A percentile compares a stretch with the other conserved stretches of the same genome.
Evolutionary conservation across 2,888 invertebrate species (phyloP).

Genomic region (Nomada fucata): DNA sequence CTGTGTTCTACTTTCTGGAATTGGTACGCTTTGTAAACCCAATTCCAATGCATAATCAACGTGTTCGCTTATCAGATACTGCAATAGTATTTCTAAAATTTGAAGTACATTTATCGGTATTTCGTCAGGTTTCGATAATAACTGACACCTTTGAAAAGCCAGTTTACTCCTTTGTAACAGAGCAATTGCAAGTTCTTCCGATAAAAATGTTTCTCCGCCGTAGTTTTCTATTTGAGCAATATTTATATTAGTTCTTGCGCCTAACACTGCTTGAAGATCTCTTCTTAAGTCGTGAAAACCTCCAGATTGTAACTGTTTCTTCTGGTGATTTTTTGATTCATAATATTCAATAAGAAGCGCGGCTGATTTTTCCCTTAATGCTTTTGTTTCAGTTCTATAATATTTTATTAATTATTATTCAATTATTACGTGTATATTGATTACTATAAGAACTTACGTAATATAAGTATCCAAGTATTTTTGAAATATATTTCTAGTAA

Average conservation of each 20-base stretch:
- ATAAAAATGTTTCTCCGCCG: constrained; percentile 98
- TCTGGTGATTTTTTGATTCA: constrained; percentile 96
- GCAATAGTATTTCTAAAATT: constrained; percentile 93
- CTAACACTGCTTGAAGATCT: constrained; percentile 97
- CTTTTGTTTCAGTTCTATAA: constrained; percentile 89
- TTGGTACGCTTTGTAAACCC: constrained; percentile 94
- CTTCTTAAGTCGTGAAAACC: constrained; percentile 97
- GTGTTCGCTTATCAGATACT: constrained; percentile 95
- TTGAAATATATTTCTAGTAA: constrained; percentile 92
- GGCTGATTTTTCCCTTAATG: constrained; percentile 91
- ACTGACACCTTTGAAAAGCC: constrained; percentile 94
- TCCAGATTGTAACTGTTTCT: constrained; percentile 95
- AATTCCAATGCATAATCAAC: constrained; percentile 98
- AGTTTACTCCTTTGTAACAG: constrained; percentile 95
- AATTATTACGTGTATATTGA: neutral
- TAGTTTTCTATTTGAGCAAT: constrained; percentile 98
- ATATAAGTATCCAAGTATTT: constrained; percentile 92
- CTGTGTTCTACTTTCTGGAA: constrained; percentile 93
- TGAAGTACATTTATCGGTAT: constrained; percentile 91
- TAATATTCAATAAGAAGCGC: constrained; percentile 94
- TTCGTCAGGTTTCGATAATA: constrained; percentile 92
- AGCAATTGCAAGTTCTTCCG: constrained; percentile 96
- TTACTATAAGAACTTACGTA: constrained; percentile 84
- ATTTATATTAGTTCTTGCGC: constrained; percentile 95
- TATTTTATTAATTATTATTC: constrained; percentile 10